Evolutionary conservation across 2,113 vertebrate genomes (phyloP).

Genomic region (Argyrosomus japonicus): DNA sequence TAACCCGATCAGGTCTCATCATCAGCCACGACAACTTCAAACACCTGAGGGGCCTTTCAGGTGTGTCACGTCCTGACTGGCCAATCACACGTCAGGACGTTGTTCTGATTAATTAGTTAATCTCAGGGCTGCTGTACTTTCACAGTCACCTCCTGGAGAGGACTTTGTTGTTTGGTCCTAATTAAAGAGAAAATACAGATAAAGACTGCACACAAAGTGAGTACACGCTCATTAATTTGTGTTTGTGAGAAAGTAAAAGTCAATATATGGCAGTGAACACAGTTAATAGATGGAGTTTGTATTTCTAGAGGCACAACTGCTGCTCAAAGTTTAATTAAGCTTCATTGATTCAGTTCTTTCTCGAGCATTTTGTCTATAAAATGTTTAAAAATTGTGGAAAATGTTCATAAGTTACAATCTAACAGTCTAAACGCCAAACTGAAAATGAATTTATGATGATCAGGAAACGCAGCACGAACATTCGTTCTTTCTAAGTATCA

Average conservation of each 20-base stretch:
- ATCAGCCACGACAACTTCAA: no score
- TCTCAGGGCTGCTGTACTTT: background rate
- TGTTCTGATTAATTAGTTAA: background rate
- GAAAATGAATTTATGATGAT: no score
- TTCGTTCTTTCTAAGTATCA: no score
- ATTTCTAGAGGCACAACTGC: background rate
- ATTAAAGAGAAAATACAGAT: conserved; percentile 8
- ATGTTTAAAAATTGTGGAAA: background rate
- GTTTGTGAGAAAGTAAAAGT: background rate
- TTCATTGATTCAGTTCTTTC: background rate
- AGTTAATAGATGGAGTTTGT: background rate
- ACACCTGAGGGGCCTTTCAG: background rate
- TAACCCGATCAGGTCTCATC: no score
- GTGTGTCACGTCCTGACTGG: background rate
- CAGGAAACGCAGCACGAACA: no score
- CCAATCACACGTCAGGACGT: background rate
- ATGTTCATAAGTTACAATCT: no score
- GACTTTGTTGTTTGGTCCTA: background rate
- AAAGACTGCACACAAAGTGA: background rate
- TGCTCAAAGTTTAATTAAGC: background rate
- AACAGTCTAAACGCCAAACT: no score
- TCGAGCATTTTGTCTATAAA: background rate
- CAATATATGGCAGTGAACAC: background rate
- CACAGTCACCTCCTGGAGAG: background rate
- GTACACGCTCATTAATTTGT: background rate